Percentiles rank a stretch among this genome's conserved stretches.
Conservation (phyloP, 2,113 vertebrate species). For the Coryphaenoides rupestris region DNA sequence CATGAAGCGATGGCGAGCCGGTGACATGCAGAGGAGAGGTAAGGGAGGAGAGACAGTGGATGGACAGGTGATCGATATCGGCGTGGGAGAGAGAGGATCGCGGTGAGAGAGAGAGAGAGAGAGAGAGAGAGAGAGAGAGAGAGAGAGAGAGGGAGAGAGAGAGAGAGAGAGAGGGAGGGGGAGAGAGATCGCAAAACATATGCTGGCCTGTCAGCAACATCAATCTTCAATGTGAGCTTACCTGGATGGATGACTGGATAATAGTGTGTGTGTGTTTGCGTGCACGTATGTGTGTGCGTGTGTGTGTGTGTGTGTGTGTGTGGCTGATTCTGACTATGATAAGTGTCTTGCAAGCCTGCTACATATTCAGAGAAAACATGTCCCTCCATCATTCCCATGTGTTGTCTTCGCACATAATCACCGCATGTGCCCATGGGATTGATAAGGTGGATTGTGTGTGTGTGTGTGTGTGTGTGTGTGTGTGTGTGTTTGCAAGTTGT, state of each 20-base stretch:
- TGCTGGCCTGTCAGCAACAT: constrained; percentile 55
- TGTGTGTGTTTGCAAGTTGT: not conserved
- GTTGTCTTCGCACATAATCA: not conserved
- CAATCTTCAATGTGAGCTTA: constrained; percentile 64
- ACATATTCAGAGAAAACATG: constrained; percentile 54
- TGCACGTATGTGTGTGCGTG: constrained; percentile 37
- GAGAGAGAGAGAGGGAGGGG: constrained; percentile 28
- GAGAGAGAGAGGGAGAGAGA: constrained; percentile 10
- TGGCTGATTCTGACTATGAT: not conserved
- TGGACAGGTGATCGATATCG: no score
- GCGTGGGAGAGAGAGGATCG: constrained; percentile 17
- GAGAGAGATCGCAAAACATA: constrained; percentile 48
- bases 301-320: constrained; percentile 9
- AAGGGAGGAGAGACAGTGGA: not conserved
- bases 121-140: constrained; percentile 1
- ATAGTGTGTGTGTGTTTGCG: not conserved
- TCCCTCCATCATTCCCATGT: constrained; percentile 51
- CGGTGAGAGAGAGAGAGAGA: not conserved
- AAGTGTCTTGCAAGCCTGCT: constrained; percentile 41
- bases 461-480: no score
- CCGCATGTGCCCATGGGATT: not conserved
- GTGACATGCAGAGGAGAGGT: constrained; percentile 40
- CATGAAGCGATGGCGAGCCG: constrained; percentile 53
- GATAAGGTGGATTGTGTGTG: not conserved
- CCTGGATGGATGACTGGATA: constrained; percentile 37